Evolutionary conservation across 2,113 vertebrate genomes (phyloP), one percentile per base, ranked within the genome.

Genomic region (Zootoca vivipara): DNA sequence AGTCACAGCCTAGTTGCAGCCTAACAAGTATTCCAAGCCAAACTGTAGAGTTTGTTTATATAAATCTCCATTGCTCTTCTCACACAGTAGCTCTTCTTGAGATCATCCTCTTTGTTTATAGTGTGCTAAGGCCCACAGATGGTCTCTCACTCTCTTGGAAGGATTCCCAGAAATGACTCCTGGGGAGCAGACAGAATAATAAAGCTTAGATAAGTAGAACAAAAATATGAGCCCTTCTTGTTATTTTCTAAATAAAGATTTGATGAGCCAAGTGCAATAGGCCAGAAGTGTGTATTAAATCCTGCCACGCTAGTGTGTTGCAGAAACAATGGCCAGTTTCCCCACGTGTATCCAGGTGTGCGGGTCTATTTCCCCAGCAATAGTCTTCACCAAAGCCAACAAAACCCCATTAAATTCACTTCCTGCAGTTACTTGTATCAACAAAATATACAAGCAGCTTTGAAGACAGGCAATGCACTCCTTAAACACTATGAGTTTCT

Each of bases 231-330:
- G 65, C 52, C 65, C n/a, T 87, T 24, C 52, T 81, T 80, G 65
- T 87, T 72, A 72, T 87, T 80, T 80, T 87, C 78, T 30, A 81
- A 87, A 87, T 79, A 79, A 81, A 87, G 33, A 30, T 78, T 87
- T 80, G 65, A 72, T 70, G 42, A 80, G 85, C 65, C 77, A 87
- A 80, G 67, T 67, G 26, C 20, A 42, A 80, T 72, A 72, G 77
- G 15, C 64, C 33, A 72, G 52, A 72, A 87, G 65, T 87, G n/a
- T 62, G n/a, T 72, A 58, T 87, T 58, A 58, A 87, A 87, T 72
- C 77, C 65, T 72, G 40, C 35, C 24, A 15, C n/a, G 56, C 16
- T 56, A 70, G 40, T 35, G 22, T 65, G 20, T 64, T 46, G 64
- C 42, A 80, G n/a, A 79, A 70, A n/a, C 24, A 70, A 3, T 13